These are phyloP conservation scores for Temnothorax curvispinosus DNA, from an alignment of 1,140 invertebrate species.

Conservation along the genomic window DNA sequence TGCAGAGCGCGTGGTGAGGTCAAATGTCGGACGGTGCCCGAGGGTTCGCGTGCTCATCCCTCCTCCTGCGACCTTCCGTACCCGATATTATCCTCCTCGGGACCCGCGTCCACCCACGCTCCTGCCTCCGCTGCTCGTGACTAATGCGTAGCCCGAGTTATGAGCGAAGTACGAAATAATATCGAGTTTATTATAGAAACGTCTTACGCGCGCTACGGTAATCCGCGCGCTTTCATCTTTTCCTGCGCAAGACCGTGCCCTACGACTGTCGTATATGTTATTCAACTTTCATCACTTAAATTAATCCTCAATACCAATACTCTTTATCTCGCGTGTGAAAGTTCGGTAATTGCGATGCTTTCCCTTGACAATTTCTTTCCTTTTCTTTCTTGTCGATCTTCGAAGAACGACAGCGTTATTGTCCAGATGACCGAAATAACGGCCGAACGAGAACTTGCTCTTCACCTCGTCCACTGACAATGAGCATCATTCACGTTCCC, in stretches of 20 bases:
- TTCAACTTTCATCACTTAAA: constrained; percentile 5
- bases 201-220: not conserved
- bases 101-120: constrained; percentile 65
- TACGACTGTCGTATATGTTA: not conserved
- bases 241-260: no score
- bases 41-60: constrained; percentile 83
- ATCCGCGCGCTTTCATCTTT: not conserved
- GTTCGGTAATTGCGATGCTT: not conserved
- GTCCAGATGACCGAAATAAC: not conserved
- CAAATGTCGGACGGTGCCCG: constrained; percentile 84
- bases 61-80: constrained; percentile 62
- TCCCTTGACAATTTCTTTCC: not conserved
- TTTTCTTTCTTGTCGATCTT: not conserved
- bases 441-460: not conserved
- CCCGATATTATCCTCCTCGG: constrained; percentile 60
- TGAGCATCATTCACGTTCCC: constrained; percentile 9
- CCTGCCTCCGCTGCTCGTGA: constrained; percentile 60
- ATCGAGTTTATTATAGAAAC: constrained; percentile 36
- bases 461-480: not conserved
- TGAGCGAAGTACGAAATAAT: constrained; percentile 49
- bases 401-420: not conserved
- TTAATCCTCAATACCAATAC: not conserved
- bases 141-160: constrained; percentile 48
- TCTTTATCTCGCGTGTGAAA: constrained; percentile 8
- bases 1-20: constrained; percentile 82